Base-by-base conservation (phyloP, 2,888 invertebrate genomes). In the Tachystola acroxantha region DNA sequence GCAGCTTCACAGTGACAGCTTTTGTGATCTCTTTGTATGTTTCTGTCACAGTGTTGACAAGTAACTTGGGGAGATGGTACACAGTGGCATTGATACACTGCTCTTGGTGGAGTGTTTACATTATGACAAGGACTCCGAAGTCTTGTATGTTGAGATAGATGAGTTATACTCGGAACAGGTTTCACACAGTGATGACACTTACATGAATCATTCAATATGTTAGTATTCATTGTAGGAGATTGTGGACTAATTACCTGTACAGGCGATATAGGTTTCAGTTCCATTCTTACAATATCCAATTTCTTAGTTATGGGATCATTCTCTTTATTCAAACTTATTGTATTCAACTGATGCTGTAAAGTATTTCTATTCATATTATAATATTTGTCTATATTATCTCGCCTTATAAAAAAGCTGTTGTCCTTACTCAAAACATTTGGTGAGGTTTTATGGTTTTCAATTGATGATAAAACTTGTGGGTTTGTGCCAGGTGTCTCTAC, bases 361-460 rank as follows among this genome's bases (percentile, higher is more conserved):
- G 66, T 52, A 35, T 55, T 56, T 2, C 45, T 13, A 42, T 43
- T 42, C 11, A 6, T 16, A 16, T 16, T 16, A 16, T 16, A 16
- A 40, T 55, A 49, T 22, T 64, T 66, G 1, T 54, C 52, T 32
- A 76, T 50, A 44, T 76, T 72, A 20, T 69, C 70, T 26, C 68
- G 63, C 43, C 59, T 73, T 37, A 85, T 58, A 41, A 86, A 86
- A 45, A 85, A 86, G 38, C 70, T 65, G 42, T 72, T 61, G 40
- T 71, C 63, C 49, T 61, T 73, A 10, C 45, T 49, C 3, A 70
- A 45, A 3, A 62, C 37, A 48, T 76, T 75, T 13, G 63, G 60
- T 27, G 66, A 64, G 9, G 45, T 48, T 30, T 50, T 50, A 10
- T 28, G 45, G 39, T 68, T 72, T 39, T 65, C 63, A 38, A 60